Evolutionary conservation across 2,797 vertebrate genomes (phyloP).

Genomic region (Sylvia borin): DNA sequence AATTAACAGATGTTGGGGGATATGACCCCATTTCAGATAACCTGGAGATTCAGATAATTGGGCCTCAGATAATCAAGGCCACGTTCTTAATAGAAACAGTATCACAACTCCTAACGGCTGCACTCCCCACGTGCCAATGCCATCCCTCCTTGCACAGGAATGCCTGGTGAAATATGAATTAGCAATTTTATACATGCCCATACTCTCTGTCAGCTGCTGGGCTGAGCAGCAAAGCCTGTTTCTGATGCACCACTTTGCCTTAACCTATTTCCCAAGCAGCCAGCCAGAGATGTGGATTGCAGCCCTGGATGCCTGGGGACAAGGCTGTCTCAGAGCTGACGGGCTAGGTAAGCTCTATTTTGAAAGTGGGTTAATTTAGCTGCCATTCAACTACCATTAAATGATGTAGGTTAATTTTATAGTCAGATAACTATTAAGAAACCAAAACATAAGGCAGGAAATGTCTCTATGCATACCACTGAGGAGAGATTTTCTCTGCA

Average conservation of each 20-base stretch:
- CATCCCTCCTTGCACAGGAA: neutral
- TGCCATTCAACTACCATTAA: constrained; percentile 47
- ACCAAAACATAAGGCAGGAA: constrained; percentile 58
- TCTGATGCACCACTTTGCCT: neutral
- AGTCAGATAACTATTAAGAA: constrained; percentile 62
- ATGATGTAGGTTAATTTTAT: constrained; percentile 58
- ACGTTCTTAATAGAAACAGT: neutral
- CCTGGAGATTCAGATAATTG: constrained; percentile 40
- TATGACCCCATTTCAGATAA: constrained; percentile 46
- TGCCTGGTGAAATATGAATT: neutral
- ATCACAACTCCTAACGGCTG: neutral
- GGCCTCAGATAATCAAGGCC: constrained; percentile 35
- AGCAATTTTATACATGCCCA: fast-evolving
- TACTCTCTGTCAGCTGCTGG: neutral
- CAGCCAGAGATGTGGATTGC: constrained; percentile 9
- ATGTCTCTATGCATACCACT: neutral
- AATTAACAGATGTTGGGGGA: constrained; percentile 39
- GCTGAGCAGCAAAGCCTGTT: neutral
- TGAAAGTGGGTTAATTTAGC: constrained; percentile 69
- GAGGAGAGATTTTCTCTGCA: constrained; percentile 10
- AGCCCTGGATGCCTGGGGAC: constrained; percentile 40
- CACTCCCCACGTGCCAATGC: fast-evolving
- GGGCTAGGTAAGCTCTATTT: constrained; percentile 54
- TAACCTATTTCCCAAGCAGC: no score
- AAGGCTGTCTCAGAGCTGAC: constrained; percentile 18